Evolutionary conservation across 2,797 vertebrate genomes (phyloP).

Genomic region (Gobionotothen gibberifrons): DNA sequence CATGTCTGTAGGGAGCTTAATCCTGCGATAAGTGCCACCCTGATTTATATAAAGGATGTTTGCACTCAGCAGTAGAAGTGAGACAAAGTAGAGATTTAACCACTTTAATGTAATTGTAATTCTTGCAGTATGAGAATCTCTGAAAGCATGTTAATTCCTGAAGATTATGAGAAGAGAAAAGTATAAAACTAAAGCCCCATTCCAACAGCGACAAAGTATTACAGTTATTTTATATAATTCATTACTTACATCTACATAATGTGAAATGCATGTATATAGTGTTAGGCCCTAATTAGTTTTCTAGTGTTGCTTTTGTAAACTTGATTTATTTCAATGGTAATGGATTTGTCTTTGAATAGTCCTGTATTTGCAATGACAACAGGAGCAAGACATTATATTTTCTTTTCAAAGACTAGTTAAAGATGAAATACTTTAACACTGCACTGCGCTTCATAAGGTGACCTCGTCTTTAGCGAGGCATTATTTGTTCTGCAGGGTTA

Average conservation of each 20-base stretch:
- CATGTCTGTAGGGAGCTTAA: constrained; percentile 18
- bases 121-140: background rate
- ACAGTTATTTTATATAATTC: background rate
- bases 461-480: background rate
- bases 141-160: background rate
- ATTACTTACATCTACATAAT: constrained; percentile 3
- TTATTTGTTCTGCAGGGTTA: constrained; percentile 5
- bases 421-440: background rate
- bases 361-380: background rate
- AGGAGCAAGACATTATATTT: background rate
- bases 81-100: constrained; percentile 19
- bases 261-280: constrained; percentile 1
- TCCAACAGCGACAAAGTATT: background rate
- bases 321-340: background rate
- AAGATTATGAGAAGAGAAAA: constrained; percentile 1
- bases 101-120: background rate
- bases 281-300: background rate
- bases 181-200: background rate
- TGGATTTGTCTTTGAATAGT: background rate
- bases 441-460: background rate
- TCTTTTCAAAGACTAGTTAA: constrained; percentile 19
- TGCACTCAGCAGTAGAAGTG: constrained; percentile 1
- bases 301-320: background rate
- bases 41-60: constrained; percentile 16
- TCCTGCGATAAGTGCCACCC: constrained; percentile 22